Evolutionary conservation across 2,113 vertebrate species (phyloP).

Genomic region (Orcinus orca): DNA sequence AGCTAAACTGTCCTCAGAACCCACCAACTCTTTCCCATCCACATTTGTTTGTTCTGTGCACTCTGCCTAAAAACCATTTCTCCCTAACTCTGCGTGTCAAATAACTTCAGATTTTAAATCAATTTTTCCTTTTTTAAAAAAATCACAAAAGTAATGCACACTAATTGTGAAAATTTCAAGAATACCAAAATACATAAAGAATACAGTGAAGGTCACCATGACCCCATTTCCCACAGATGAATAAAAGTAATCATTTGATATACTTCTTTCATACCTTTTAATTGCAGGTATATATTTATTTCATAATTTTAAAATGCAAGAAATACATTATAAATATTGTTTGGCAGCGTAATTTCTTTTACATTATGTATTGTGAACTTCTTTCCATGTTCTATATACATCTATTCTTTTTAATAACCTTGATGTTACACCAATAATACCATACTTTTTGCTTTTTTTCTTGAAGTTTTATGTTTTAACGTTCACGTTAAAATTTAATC

Average conservation of each 20-base stretch:
- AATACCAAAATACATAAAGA: not conserved
- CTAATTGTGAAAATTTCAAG: not conserved
- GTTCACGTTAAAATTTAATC: not conserved
- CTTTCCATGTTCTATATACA: not conserved
- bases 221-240: not conserved
- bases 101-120: not conserved
- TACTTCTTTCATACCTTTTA: not conserved
- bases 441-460: not conserved
- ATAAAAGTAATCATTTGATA: not conserved
- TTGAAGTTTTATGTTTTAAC: not conserved
- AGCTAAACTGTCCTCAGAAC: not conserved
- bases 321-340: not conserved
- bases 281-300: not conserved
- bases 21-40: not conserved
- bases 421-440: not conserved
- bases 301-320: not conserved
- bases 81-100: not conserved
- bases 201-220: not conserved
- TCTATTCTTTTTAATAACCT: not conserved
- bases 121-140: not conserved
- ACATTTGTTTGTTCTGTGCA: accelerated
- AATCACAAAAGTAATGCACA: not conserved
- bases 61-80: not conserved
- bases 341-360: not conserved
- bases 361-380: not conserved